Base-by-base conservation (phyloP, 1,140 invertebrate genomes). In the Ips typographus region DNA sequence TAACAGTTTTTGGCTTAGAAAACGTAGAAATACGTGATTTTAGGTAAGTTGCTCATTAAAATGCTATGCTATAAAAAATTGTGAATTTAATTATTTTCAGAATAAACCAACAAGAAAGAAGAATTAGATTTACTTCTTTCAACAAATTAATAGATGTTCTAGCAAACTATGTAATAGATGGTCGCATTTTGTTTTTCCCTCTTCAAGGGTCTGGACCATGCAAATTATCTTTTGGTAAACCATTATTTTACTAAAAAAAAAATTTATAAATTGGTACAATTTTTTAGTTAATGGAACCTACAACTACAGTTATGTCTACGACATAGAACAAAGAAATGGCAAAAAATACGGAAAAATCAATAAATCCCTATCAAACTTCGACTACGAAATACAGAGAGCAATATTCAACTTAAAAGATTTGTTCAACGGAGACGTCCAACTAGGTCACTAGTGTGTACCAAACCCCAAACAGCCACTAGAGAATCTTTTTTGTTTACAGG, bases 281-380 rank as follows among this genome's bases (percentile, higher is more conserved):
- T 1, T 49, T 68, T 5, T 37, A 68, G 65, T 58, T 7, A 40
- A 68, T 41, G 65, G 65, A 2, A 1, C 47, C 2, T 68, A 68
- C 43, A n/a, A 40, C 5, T 68, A 56, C 40, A 60, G 62, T 39
- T 62, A 55, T 36, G 59, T n/a, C 1, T 68, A 52, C 43, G 51
- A 37, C 5, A 22, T 51, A 8, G 66, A 62, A 44, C 40, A 8
- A 6, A 61, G 66, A 44, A 49, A 62, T 8, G 66, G 66, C 1
- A 60, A 62, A 42, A 44, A 62, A 44, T 62, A 53, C 37, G 58
- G 37, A 3, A 68, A 61, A 61, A 36, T 68, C 2, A 37, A 42
- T 7, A 62, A 62, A 3, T 40, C 6, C 40, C 4, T 2, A 47
- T 44, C 59, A 4, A 61, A 5, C 36, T 68, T 39, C 7, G 43